phyloP scores from a whole-genome alignment of 2,113 vertebrate genomes.

The Pelvicachromis taeniatus region DNA sequence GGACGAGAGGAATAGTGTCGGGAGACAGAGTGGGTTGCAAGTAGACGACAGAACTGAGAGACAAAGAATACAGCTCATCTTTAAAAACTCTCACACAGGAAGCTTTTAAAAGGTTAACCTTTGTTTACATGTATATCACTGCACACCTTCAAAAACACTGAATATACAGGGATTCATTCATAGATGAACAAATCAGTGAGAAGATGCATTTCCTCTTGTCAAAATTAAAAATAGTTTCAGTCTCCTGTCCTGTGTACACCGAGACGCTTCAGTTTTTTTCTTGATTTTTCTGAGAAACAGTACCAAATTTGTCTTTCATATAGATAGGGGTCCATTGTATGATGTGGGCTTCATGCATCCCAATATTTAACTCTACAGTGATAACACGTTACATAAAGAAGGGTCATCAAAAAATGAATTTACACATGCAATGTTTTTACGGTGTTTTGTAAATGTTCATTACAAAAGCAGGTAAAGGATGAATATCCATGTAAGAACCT shows the following conservation, averaged over 20 bases:
- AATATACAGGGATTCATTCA: neutral
- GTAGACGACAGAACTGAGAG: conserved; percentile 53
- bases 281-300: neutral
- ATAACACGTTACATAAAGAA: neutral
- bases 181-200: neutral
- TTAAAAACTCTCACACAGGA: conserved; percentile 8
- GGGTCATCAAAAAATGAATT: neutral
- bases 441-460: neutral
- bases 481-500: neutral
- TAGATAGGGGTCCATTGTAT: neutral
- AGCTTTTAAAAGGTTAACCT: conserved; percentile 45
- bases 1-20: neutral
- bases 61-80: conserved; percentile 46
- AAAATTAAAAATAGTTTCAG: neutral
- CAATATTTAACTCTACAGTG: neutral
- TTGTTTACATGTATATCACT: conserved; percentile 13
- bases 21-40: neutral
- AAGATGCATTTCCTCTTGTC: neutral
- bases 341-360: fast-evolving
- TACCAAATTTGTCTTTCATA: neutral
- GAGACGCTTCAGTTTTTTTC: neutral
- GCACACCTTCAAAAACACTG: neutral
- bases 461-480: neutral
- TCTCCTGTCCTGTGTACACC: neutral
- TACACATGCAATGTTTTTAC: neutral